These are phyloP conservation scores for Tetranychus truncatus DNA, from an alignment of 2,888 invertebrate species.

Conservation along the genomic window DNA sequence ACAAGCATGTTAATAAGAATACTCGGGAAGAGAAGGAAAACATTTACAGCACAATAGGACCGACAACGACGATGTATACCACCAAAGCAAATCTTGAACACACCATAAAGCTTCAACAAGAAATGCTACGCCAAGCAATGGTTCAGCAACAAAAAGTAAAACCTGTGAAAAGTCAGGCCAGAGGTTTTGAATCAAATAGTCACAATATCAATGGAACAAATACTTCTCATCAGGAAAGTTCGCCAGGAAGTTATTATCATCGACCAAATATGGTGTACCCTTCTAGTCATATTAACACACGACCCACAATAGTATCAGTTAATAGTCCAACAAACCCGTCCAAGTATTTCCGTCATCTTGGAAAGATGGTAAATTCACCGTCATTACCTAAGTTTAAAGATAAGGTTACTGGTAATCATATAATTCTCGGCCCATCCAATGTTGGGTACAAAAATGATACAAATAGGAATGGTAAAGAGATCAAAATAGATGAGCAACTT, in stretches of 20 bases:
- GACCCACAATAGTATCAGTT: background rate
- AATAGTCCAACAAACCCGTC: background rate
- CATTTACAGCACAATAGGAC: background rate
- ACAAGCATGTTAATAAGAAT: background rate
- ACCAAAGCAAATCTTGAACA: conserved; percentile 48
- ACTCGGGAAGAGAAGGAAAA: background rate
- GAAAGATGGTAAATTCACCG: background rate
- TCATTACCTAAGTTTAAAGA: background rate
- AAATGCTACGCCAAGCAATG: conserved; percentile 37
- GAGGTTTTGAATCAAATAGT: background rate
- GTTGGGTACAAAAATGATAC: too few relatives aligned
- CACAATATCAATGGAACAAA: background rate
- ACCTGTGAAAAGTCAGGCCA: conserved; percentile 11
- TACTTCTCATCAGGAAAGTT: too few relatives aligned
- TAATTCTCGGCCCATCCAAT: too few relatives aligned
- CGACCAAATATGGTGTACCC: background rate
- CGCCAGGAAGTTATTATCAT: background rate
- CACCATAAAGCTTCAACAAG: conserved; percentile 49
- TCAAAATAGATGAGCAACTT: background rate
- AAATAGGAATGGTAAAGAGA: background rate
- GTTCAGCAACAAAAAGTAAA: conserved; percentile 25
- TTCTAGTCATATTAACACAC: background rate
- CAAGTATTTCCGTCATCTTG: background rate
- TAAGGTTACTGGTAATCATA: background rate
- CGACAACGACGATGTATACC: conserved; percentile 45